Evolutionary conservation across 2,113 vertebrate species (phyloP).

Genomic region (Rhizomys pruinosus): DNA sequence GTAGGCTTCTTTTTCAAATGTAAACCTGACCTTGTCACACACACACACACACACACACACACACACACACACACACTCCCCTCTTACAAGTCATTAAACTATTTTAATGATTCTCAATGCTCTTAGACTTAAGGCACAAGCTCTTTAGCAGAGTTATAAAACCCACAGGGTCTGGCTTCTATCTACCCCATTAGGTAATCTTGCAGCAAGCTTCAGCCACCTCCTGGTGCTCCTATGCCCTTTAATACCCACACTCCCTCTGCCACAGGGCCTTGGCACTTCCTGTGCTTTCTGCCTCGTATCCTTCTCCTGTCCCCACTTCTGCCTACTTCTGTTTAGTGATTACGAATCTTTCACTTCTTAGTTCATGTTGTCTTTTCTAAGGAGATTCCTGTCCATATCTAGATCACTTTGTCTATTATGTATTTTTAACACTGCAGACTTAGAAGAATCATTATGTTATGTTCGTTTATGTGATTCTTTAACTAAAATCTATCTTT

Average conservation of each 20-base stretch:
- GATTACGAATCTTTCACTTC: background rate
- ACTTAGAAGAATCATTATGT: background rate
- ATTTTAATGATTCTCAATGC: too few relatives aligned
- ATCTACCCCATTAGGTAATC: too few relatives aligned
- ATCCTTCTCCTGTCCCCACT: background rate
- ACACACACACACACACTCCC: background rate
- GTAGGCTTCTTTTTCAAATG: slow-evolving; percentile 1
- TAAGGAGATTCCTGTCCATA: background rate
- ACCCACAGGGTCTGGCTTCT: too few relatives aligned
- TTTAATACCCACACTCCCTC: too few relatives aligned
- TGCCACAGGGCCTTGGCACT: too few relatives aligned
- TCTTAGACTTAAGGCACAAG: too few relatives aligned
- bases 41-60: background rate
- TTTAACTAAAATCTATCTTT: background rate
- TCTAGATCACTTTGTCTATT: background rate
- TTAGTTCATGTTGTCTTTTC: background rate
- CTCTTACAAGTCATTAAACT: too few relatives aligned
- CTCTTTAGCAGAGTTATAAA: too few relatives aligned
- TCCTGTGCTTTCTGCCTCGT: background rate
- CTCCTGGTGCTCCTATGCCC: too few relatives aligned
- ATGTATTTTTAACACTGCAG: background rate
- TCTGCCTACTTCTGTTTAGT: background rate
- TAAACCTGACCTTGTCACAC: background rate
- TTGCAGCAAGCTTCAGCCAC: too few relatives aligned
- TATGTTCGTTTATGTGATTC: background rate